Evolutionary conservation across 2,888 invertebrate genomes (phyloP).

Genomic region (Luffia ferchaultella): DNA sequence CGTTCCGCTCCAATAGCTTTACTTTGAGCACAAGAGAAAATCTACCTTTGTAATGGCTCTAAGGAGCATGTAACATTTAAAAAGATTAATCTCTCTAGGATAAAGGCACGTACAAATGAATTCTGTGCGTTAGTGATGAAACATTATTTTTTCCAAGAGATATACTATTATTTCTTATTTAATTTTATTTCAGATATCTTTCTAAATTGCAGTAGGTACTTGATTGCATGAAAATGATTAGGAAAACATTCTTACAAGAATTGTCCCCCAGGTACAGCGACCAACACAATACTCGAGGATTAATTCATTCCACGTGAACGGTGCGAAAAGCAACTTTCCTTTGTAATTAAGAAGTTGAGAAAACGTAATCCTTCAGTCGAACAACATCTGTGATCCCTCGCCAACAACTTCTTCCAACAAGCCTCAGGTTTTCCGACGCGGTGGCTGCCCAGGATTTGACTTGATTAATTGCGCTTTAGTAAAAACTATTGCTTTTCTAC

Average conservation of each 20-base stretch:
- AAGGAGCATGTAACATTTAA: constrained; percentile 5
- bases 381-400: neutral
- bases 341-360: neutral
- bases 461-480: neutral
- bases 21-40: constrained; percentile 55
- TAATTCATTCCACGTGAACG: neutral
- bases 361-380: neutral
- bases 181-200: no score
- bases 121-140: neutral
- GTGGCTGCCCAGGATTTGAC: neutral
- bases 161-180: no score
- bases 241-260: no score
- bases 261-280: neutral
- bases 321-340: neutral
- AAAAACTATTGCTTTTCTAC: neutral
- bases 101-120: neutral
- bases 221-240: no score
- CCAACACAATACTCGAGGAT: neutral
- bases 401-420: neutral
- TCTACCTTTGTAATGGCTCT: constrained; percentile 41
- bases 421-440: neutral
- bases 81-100: constrained; percentile 6
- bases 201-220: no score
- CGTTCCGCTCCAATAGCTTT: constrained; percentile 56
- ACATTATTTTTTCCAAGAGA: no score